Base-by-base conservation (phyloP, 53 echinoderm and acorn worm species). In the Temnopleurus reevesii region DNA sequence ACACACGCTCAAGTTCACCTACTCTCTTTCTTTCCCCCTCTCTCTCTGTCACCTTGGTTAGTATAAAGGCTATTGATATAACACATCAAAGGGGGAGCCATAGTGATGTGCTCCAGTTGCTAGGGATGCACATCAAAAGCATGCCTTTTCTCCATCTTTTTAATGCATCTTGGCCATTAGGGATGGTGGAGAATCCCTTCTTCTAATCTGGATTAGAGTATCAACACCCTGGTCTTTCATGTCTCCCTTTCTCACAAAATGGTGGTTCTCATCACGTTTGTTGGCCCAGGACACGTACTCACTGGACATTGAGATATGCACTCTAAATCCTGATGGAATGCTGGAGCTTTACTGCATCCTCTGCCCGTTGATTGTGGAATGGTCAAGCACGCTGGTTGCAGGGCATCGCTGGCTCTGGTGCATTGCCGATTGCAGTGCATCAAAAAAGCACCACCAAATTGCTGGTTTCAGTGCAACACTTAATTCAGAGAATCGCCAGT, bases 161-260 rank as follows among this genome's bases (percentile, higher is more conserved):
- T 87, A 65, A 65, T 87, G 88, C 88, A 87, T 87, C 66, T 66
- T 27, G 34, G 71, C 88, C 88, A 87, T 65, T 66, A 66, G 71
- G 71, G 66, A 66, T 35, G 64, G 66, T 1, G 33, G 49, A 85
- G 61, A 85, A 41, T 45, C 38, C 29, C 84, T 84, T 18, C 85
- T 59, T 85, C 83, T 83, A 83, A 83, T 83, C 83, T 83, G 83
- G 83, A 55, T 83, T 34, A 83, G 55, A 83, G 83, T 83, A 83
- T 83, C 56, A 83, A 83, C 83, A 83, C 83, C 30, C 7, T 55
- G 56, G 35, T 49, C 49, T 79, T 49, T 49, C 79, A 47, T 9
- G 49, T 47, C 25, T 49, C 79, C 18, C 79, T 38, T 41, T 71
- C 41, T 19, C 8, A 23, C 4, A 41, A 71, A 55, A 55, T 83